Evolutionary conservation across 2,113 vertebrate genomes (phyloP).

Genomic region (Vidua macroura): DNA sequence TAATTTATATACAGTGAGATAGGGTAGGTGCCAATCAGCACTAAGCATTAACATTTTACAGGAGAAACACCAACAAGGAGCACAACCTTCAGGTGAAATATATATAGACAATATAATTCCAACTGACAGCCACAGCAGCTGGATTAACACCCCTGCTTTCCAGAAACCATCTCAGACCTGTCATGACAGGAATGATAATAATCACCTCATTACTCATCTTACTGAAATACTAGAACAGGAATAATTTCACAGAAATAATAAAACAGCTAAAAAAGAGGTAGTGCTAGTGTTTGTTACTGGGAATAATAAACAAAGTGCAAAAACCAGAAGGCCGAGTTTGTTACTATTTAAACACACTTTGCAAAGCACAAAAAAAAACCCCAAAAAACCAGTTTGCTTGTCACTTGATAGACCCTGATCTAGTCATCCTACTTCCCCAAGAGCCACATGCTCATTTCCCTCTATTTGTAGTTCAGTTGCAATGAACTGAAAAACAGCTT

Average conservation of each 20-base stretch:
- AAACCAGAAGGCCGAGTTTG: background rate
- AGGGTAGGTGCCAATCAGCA: background rate
- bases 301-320: background rate
- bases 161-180: background rate
- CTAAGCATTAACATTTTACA: rapidly evolving
- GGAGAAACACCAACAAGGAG: background rate
- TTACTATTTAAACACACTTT: background rate
- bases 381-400: background rate
- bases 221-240: background rate
- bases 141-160: background rate
- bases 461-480: background rate
- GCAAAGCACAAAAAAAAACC: background rate
- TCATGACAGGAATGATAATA: background rate
- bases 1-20: background rate
- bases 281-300: background rate
- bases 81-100: background rate
- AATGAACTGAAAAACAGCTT: background rate
- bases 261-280: background rate
- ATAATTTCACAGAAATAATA: background rate
- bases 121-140: background rate
- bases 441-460: background rate
- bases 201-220: background rate
- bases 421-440: background rate
- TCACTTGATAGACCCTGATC: background rate
- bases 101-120: background rate